Evolutionary conservation across 2,888 invertebrate genomes (phyloP).

Genomic region (Scaptomyza cyrtandrae): DNA sequence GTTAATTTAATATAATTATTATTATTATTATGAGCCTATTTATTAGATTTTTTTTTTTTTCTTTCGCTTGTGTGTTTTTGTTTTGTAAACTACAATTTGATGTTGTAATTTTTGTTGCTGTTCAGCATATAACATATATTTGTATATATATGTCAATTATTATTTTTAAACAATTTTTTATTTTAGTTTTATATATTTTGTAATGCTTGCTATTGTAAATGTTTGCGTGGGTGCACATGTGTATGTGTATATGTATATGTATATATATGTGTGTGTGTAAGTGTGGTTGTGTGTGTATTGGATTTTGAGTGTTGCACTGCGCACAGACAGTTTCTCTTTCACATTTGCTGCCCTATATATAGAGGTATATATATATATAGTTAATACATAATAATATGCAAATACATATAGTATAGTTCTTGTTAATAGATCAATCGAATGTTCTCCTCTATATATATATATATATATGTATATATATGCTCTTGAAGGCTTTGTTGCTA

Average conservation of each 20-base stretch:
- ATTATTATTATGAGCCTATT: conserved; percentile 30
- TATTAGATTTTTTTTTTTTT: conserved; percentile 10
- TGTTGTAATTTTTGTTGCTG: conserved; percentile 30
- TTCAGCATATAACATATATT: conserved; percentile 20
- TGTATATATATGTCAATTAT: conserved; percentile 32
- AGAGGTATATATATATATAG: conserved; percentile 32
- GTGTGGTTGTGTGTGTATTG: conserved; percentile 19
- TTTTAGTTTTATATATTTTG: conserved; percentile 27
- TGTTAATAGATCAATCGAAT: conserved; percentile 21
- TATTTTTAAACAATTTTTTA: conserved; percentile 52
- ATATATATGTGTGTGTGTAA: background rate
- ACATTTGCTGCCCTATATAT: conserved; percentile 69
- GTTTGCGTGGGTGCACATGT: conserved; percentile 17
- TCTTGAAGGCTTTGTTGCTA: conserved; percentile 27
- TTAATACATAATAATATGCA: conserved; percentile 36
- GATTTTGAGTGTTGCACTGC: conserved; percentile 61
- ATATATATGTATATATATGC: conserved; percentile 4
- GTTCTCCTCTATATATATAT: conserved; percentile 13
- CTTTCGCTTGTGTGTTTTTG: conserved; percentile 30
- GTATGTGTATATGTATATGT: background rate
- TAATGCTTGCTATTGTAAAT: conserved; percentile 47
- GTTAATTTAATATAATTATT: conserved; percentile 11
- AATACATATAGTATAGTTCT: conserved; percentile 50
- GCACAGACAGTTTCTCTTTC: conserved; percentile 77
- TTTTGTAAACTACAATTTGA: conserved; percentile 48